Evolutionary conservation across 2,888 invertebrate species (phyloP), one percentile per base, ranked within the genome.

Genomic region (Smittia aterrima): DNA sequence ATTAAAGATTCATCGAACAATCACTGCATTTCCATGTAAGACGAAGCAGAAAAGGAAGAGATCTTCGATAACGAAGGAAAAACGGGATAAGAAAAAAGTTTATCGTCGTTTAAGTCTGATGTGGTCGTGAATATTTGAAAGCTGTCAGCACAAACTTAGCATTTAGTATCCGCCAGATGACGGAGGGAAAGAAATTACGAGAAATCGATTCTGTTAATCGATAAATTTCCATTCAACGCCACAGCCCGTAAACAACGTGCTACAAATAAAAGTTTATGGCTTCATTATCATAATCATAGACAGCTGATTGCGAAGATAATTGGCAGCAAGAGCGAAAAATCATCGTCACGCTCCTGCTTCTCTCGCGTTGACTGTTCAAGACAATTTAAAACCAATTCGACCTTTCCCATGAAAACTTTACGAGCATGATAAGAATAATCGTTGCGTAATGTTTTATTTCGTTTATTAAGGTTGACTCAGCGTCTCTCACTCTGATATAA

Each of bases 1-100:
- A 64, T 64, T 64, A 64, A 64, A 64, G 20, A 64, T 64, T 64
- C 64, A 64, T 64, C 25, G 64, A 64, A 27, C 22, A 64, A 64
- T 64, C 64, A 64, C 27, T 64, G 27, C 25, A 64, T 64, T 64
- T 64, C 25, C 64, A 24, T 24, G 27, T 64, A 22, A 13, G n/a
- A n/a, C 1, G 20, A 1, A 13, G 16, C n/a, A 16, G 20, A 11
- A 6, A 58, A 58, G 11, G 16, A 6, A 47, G n/a, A 47, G 11
- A 47, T 47, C 32, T 32, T n/a, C n/a, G n/a, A n/a, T n/a, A n/a
- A n/a, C n/a, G n/a, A n/a, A n/a, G n/a, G n/a, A 9, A 32, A 32
- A 32, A 9, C 32, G 32, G 32, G 32, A 32, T 32, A 9, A 32
- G 32, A 9, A 9, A n/a, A 6, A 32, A 32, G 32, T 32, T 32